Conservation (phyloP, 2,888 invertebrate genomes). For the Troides aeacus region DNA sequence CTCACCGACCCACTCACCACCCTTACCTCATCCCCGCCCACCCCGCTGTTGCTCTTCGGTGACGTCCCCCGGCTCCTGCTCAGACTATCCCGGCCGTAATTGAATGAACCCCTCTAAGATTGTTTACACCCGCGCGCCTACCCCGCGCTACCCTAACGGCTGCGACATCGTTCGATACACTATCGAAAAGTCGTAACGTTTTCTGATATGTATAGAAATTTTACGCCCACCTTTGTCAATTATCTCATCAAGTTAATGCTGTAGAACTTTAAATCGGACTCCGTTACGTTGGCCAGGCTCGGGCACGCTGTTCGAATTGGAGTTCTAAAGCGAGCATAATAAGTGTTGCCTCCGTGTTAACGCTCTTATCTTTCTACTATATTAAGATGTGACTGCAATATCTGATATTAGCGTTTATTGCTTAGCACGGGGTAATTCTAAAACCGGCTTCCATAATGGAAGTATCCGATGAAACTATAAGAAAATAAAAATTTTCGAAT, state of each 20-base stretch:
- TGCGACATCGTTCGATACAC: not conserved
- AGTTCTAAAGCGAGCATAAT: slow-evolving; percentile 15
- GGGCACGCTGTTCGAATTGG: slow-evolving; percentile 18
- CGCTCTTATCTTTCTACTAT: slow-evolving; percentile 32
- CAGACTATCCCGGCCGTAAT: slow-evolving; percentile 63
- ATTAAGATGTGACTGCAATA: slow-evolving; percentile 33
- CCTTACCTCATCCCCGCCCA: slow-evolving; percentile 35
- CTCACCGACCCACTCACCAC: slow-evolving; percentile 27
- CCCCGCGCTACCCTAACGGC: slow-evolving; percentile 37
- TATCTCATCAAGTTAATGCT: slow-evolving; percentile 29
- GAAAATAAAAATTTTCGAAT: slow-evolving; percentile 14
- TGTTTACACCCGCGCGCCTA: slow-evolving; percentile 61
- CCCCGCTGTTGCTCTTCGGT: slow-evolving; percentile 67
- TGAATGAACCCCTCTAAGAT: slow-evolving; percentile 70
- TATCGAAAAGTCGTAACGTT: slow-evolving; percentile 16
- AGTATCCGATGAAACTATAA: slow-evolving; percentile 8
- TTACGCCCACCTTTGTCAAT: slow-evolving; percentile 27
- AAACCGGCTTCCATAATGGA: slow-evolving; percentile 31
- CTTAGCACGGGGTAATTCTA: slow-evolving; percentile 29
- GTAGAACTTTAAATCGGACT: slow-evolving; percentile 19
- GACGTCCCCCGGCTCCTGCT: slow-evolving; percentile 71
- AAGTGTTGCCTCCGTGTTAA: slow-evolving; percentile 17
- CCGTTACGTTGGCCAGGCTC: slow-evolving; percentile 14
- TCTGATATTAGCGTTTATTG: slow-evolving; percentile 30
- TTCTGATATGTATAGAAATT: slow-evolving; percentile 22